Evolutionary conservation across 2,797 vertebrate species (phyloP), one percentile per base, ranked within the genome.

Genomic region (Choloepus didactylus): DNA sequence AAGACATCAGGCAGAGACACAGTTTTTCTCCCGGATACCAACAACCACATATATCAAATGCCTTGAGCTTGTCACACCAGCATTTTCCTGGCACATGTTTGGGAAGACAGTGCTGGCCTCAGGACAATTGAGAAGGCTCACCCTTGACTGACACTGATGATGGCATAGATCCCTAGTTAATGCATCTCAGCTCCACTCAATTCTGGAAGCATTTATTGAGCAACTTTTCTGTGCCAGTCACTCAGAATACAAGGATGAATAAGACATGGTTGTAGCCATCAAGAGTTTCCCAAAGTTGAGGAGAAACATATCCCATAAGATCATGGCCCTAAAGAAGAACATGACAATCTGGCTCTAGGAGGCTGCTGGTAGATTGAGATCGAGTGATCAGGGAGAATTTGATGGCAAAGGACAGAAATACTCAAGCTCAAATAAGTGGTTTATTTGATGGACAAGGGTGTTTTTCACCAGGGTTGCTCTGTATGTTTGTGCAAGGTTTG

Each of bases 21-120:
- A 9, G n/a, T 8, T 49, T 21, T 80, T 15, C 31, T n/a, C 3
- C 51, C 27, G 49, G 54, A 27, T 69, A 38, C 46, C 46, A 75
- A 76, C 4, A 76, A 3, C 35, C 35, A 89, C 41, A 9, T 76
- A 19, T 41, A 56, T 90, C 31, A 46, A 49, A 66, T 56, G 80
- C 35, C 4, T 56, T 59, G 21, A 44, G 7, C n/a, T 67, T 72
- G 38, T 90, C 44, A 54, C 60, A 72, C n/a, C 12, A 77, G 41
- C 27, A 27, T 88, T 96, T 79, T 93, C 46, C 87, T 83, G 87
- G 59, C 64, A 91, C 25, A 60, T 56, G 46, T 82, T 38, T 91
- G 46, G 31, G 44, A 18, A 60, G 35, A 96, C 51, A 59, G 15
- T 51, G 5, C 59, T 77, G 49, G 21, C 35, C n/a, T 41, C 27